Evolutionary conservation across 1,140 invertebrate genomes (phyloP), one percentile per base, ranked within the genome.

Genomic region (Ephestia elutella): DNA sequence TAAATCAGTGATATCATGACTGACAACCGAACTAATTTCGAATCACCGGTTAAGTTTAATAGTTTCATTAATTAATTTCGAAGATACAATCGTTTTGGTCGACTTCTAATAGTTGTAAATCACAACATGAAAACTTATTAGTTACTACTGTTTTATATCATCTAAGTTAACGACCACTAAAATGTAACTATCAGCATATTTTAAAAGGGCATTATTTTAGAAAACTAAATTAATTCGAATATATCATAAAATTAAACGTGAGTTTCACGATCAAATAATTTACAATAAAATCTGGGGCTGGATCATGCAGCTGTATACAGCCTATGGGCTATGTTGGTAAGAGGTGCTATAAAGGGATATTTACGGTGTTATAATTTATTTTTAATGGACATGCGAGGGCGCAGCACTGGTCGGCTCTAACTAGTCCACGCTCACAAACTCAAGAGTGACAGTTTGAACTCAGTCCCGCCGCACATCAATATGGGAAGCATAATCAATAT

Each of bases 401-500:
- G 58, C 67, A 75, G 55, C 70, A 59, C 66, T 70, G 68, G 63
- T 56, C 48, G 44, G 49, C 54, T 60, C 54, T 62, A 70, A 75
- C 65, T 62, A 64, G 59, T 65, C 60, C 61, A 64, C 56, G 60
- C 60, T 67, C 57, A 49, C 48, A 50, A 56, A 49, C 50, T 13
- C 50, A 13, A n/a, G 59, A 49, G 56, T 60, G 51, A 53, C 53
- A 60, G 51, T 32, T 59, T 15, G 38, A 44, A 44, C 38, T 44
- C 38, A 48, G 65, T 44, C 62, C 65, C 75, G 68, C 77, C 71
- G 68, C 71, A 75, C 73, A 84, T 80, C 76, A 82, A 82, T 84
- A 81, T 69, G 71, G 68, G 68, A 73, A 80, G 72, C 72, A 77
- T 76, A 82, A 87, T 85, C 82, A 81, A 85, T 85, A 84, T 84